Evolutionary conservation across 2,113 vertebrate genomes (phyloP).

Genomic region (Poecilia latipinna): DNA sequence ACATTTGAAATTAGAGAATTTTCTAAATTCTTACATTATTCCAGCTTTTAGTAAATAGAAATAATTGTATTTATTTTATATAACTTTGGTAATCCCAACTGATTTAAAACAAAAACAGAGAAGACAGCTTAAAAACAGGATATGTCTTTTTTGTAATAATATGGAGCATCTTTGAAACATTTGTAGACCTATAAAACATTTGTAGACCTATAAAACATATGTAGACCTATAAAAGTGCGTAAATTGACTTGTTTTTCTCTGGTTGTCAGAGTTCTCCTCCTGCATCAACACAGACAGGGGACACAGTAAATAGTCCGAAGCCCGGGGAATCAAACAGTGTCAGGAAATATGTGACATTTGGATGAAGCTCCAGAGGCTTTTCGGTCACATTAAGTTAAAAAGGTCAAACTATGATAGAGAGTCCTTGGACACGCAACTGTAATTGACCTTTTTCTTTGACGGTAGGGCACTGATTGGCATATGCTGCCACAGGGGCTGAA

Average conservation of each 20-base stretch:
- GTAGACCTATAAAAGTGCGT: background rate
- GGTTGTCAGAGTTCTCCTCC: background rate
- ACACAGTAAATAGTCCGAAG: conserved; percentile 33
- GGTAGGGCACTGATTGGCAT: conserved; percentile 43
- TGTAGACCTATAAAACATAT: background rate
- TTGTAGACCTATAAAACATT: no score
- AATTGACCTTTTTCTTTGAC: conserved; percentile 74
- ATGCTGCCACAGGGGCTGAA: conserved; percentile 33
- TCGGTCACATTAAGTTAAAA: conserved; percentile 56
- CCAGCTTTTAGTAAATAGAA: no score
- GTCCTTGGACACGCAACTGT: conserved; percentile 67
- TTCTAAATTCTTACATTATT: no score
- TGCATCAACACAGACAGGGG: conserved; percentile 15
- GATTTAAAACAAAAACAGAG: no score
- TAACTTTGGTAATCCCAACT: no score
- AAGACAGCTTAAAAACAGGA: no score
- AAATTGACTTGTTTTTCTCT: background rate
- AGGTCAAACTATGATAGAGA: conserved; percentile 72
- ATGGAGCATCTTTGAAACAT: no score
- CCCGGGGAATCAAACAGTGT: conserved; percentile 24
- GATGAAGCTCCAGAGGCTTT: conserved; percentile 55
- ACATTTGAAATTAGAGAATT: no score
- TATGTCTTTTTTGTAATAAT: no score
- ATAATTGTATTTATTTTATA: no score
- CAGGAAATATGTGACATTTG: conserved; percentile 69